These are phyloP conservation scores for Gallinago media DNA, from an alignment of 2,113 vertebrate species.

Conservation along the genomic window DNA sequence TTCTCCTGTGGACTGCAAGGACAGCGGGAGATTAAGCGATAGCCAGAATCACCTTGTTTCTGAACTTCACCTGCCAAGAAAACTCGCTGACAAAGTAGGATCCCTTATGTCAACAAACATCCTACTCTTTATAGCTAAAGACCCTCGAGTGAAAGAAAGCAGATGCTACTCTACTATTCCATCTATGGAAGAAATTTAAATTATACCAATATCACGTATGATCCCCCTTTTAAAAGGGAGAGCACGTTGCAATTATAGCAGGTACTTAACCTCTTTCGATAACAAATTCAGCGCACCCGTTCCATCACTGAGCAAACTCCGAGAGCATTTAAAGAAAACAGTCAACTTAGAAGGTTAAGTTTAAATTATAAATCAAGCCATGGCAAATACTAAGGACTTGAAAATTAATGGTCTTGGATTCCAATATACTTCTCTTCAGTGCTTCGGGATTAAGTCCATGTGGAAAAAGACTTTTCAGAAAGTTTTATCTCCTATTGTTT, in stretches of 20 bases:
- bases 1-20: neutral
- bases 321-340: neutral
- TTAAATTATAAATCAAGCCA: neutral
- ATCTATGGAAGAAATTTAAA: neutral
- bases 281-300: neutral
- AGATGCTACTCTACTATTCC: neutral
- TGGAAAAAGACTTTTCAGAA: neutral
- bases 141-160: neutral
- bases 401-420: neutral
- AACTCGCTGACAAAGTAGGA: neutral
- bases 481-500: neutral
- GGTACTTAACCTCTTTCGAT: neutral
- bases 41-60: neutral
- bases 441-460: neutral
- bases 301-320: neutral
- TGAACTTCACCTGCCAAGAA: neutral
- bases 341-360: neutral
- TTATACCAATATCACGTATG: neutral
- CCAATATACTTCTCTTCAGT: neutral
- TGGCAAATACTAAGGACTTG: neutral
- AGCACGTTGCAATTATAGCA: accelerated
- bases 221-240: neutral
- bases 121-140: neutral
- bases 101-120: neutral
- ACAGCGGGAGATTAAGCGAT: neutral